These are phyloP conservation scores for Blomia tropicalis DNA, from an alignment of 2,888 invertebrate species.

Conservation along the genomic window DNA sequence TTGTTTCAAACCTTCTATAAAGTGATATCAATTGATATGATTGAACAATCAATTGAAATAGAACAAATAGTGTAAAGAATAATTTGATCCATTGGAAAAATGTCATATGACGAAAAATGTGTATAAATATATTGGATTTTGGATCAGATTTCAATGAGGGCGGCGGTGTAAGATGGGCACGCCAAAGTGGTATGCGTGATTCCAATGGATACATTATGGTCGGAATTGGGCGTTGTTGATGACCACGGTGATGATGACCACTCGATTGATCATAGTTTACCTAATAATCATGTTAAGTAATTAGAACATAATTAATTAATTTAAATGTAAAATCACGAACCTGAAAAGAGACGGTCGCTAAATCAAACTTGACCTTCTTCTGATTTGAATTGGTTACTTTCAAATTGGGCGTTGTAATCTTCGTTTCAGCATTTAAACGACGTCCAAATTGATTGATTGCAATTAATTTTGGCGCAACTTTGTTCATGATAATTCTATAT, in stretches of 20 bases:
- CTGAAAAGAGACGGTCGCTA: not conserved
- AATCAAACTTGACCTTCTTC: constrained; percentile 5
- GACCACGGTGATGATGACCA: not conserved
- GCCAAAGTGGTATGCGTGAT: not conserved
- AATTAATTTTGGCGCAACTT: constrained; percentile 7
- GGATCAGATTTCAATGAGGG: too few relatives aligned
- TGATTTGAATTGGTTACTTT: not conserved
- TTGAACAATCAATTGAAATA: not conserved
- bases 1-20: not conserved
- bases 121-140: not conserved
- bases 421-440: too few relatives aligned
- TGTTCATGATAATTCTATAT: not conserved
- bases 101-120: not conserved
- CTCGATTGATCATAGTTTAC: not conserved
- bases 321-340: not conserved
- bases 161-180: not conserved
- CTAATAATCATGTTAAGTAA: too few relatives aligned
- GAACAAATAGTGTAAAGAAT: not conserved
- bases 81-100: not conserved
- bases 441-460: constrained; percentile 5
- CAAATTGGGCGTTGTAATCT: too few relatives aligned
- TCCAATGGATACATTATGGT: too few relatives aligned
- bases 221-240: too few relatives aligned
- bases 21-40: not conserved
- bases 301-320: not conserved